Base-by-base conservation (phyloP, 1,140 invertebrate genomes). In the Neuroterus valhalla region DNA sequence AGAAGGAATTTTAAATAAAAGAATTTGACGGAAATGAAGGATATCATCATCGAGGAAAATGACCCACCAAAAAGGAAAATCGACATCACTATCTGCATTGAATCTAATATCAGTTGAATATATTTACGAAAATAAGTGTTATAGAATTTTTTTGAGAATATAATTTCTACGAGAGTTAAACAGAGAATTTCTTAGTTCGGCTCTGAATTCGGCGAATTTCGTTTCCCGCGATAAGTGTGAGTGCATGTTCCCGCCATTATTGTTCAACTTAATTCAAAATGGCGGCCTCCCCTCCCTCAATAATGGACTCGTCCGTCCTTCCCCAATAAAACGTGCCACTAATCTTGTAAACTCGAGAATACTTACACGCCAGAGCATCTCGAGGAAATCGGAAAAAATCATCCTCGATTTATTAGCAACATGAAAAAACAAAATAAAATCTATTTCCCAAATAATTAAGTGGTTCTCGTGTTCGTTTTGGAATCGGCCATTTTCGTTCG, bases 241-340 rank as follows among this genome's bases (percentile, higher is more conserved):
- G 68, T 74, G 76, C 77, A 62, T 46, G 73, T 87, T 87, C 86
- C 84, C 85, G 87, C 86, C 83, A 87, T 87, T 85, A 82, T 80
- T 74, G 76, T 73, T 71, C 67, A 75, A 71, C 71, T 81, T 81
- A 78, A 84, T 85, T 86, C 78, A 78, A 81, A 38, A 38, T 38
- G 31, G 31, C 31, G 31, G 31, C 79, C 48, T 70, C 76, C 78
- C 80, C 72, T 77, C 69, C 67, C 68, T 50, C 31, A 50, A 68
- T 48, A 82, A 81, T 88, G 85, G 86, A 87, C 82, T 86, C 84
- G 84, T 76, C 87, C 85, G 17, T 71, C 66, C 42, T 75, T 66
- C 77, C 66, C 70, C 44, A 45, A 31, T 42, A 70, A 50, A 50
- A 38, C 52, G 48, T 71, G 26, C 23, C 38, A 46, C 8, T 50